Conservation (phyloP, 2,888 invertebrate species). For the Eretmocerus hayati region DNA sequence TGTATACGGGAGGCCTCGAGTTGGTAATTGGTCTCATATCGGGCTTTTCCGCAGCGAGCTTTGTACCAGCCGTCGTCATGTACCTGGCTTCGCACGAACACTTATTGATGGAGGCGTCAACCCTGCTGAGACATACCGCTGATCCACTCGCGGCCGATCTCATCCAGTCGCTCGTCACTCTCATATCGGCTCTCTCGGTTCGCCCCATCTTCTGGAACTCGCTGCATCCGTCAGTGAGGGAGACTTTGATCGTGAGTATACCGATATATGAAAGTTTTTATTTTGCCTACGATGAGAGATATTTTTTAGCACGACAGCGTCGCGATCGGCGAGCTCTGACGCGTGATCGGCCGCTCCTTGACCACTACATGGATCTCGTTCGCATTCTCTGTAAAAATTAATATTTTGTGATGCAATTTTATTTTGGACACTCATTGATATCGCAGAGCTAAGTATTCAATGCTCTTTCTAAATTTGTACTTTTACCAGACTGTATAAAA, state of each 20-base stretch:
- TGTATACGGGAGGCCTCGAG: constrained; percentile 41
- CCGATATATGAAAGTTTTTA: too few species aligned
- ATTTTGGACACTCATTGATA: too few species aligned
- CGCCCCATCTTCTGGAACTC: constrained; percentile 38
- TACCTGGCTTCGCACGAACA: constrained; percentile 42
- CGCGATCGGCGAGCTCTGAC: too few species aligned
- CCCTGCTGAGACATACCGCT: constrained; percentile 41
- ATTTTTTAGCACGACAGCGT: too few species aligned
- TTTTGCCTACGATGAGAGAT: too few species aligned
- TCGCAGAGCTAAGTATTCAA: too few species aligned
- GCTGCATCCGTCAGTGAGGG: constrained; percentile 36
- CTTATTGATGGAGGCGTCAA: constrained; percentile 39
- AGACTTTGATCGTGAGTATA: constrained; percentile 35
- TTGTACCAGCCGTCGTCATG: constrained; percentile 31
- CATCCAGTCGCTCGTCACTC: constrained; percentile 41
- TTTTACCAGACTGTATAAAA: too few species aligned
- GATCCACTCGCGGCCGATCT: constrained; percentile 41
- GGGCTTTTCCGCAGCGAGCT: constrained; percentile 28
- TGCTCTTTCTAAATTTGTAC: too few species aligned
- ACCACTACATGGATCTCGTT: too few species aligned
- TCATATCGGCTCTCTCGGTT: constrained; percentile 39
- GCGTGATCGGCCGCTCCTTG: too few species aligned
- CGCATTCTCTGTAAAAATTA: too few species aligned
- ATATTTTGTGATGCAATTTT: too few species aligned
- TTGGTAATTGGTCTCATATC: constrained; percentile 38